A percentile compares a stretch with the other conserved stretches of the same genome.
Evolutionary conservation across 2,113 vertebrate species (phyloP).

Genomic region (Clupea harengus): DNA sequence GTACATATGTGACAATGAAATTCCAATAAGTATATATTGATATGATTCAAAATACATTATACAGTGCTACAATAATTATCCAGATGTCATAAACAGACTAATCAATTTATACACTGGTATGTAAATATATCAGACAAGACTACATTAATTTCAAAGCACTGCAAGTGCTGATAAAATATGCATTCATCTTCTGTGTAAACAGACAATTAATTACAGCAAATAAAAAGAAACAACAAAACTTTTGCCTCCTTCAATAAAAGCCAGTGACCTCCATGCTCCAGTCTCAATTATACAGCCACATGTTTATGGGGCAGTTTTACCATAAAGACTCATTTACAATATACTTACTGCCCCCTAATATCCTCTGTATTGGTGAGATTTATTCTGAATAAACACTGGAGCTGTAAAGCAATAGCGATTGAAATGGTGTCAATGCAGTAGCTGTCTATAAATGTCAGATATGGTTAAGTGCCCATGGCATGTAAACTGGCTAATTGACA

Average conservation of each 20-base stretch:
- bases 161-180: not conserved
- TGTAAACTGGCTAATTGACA: conserved; percentile 30
- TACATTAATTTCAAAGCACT: not conserved
- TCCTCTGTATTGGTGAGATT: conserved; percentile 57
- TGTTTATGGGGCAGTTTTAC: conserved; percentile 76
- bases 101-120: not conserved
- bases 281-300: conserved; percentile 55
- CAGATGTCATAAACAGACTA: not conserved
- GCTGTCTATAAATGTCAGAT: conserved; percentile 57
- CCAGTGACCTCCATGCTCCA: not conserved
- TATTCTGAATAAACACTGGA: conserved; percentile 70
- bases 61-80: not conserved
- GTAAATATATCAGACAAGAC: not conserved
- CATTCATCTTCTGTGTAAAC: conserved; percentile 16
- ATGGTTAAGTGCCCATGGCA: conserved; percentile 36
- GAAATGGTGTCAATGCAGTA: conserved; percentile 34
- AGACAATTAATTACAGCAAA: conserved; percentile 52
- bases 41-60: not conserved
- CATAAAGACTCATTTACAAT: conserved; percentile 75
- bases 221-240: conserved; percentile 48
- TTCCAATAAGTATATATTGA: not conserved
- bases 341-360: conserved; percentile 69
- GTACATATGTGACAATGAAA: not conserved
- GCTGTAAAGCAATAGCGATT: conserved; percentile 67
- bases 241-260: conserved; percentile 46